phyloP scores from a whole-genome alignment of 2,797 vertebrate species.

The Malurus splendens region DNA sequence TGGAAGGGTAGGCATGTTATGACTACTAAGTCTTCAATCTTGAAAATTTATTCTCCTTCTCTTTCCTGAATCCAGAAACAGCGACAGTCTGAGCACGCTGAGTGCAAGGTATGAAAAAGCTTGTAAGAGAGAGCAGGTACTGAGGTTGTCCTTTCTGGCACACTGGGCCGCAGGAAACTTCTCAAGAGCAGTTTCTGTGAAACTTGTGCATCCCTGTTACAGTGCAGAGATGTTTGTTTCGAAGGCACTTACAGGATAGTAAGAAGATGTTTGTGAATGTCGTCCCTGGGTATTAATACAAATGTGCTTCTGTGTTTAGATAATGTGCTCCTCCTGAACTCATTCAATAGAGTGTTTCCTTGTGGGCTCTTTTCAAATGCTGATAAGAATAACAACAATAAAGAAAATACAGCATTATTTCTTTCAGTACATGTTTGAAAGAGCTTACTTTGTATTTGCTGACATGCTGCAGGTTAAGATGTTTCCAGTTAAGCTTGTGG shows the following conservation, averaged over 20 bases:
- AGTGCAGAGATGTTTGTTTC: not conserved
- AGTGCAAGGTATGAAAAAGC: not conserved
- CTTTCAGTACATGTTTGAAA: not conserved
- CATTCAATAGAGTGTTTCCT: not conserved
- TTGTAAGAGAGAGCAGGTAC: not conserved
- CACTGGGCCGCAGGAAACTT: not conserved
- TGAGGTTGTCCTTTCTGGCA: fast-evolving
- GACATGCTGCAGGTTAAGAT: not conserved
- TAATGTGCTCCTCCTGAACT: not conserved
- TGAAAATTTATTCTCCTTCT: not conserved
- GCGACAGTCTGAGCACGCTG: fast-evolving
- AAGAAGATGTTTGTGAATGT: not conserved
- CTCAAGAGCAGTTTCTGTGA: not conserved
- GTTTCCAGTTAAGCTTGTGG: slow-evolving; percentile 25
- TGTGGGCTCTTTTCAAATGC: not conserved
- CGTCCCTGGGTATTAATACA: not conserved
- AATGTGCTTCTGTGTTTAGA: not conserved
- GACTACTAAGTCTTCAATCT: not conserved
- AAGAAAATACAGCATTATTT: not conserved
- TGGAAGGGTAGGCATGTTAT: not conserved
- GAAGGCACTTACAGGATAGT: not conserved
- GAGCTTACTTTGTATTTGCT: not conserved
- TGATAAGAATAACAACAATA: not conserved
- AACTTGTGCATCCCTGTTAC: not conserved
- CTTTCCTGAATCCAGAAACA: not conserved